Percentiles rank a stretch among this genome's conserved stretches.
Evolutionary conservation across 2,888 invertebrate species (phyloP).

Genomic region (Lissocephala sabroskyi): DNA sequence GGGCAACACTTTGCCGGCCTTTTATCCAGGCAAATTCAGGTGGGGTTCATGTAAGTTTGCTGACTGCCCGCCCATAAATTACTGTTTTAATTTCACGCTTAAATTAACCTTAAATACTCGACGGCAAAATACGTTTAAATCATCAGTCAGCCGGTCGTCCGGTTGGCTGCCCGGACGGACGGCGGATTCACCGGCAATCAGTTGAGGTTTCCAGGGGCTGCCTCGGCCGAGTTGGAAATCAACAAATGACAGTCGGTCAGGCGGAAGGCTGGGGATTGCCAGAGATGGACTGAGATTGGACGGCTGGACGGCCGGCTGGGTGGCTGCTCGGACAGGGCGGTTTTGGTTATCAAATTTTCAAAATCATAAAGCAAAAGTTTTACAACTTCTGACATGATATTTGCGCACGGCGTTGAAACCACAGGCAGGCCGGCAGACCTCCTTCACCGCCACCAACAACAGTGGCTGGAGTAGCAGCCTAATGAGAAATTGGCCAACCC

Average conservation of each 20-base stretch:
- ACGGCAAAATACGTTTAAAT: constrained; percentile 9
- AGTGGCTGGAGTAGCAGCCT: not conserved
- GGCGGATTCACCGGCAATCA: no score
- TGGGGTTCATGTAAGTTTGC: no score
- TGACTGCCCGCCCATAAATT: constrained; percentile 40
- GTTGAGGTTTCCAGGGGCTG: no score
- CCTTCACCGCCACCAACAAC: no score
- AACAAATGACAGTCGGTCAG: no score
- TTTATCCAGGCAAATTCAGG: no score
- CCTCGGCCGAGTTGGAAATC: no score
- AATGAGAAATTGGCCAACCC: constrained; percentile 13
- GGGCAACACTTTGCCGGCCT: no score
- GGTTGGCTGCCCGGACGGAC: not conserved
- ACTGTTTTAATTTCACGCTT: constrained; percentile 69
- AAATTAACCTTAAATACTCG: constrained; percentile 64
- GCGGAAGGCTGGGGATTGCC: no score
- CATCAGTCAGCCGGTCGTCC: not conserved
- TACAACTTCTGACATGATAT: constrained; percentile 56
- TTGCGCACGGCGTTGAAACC: constrained; percentile 17
- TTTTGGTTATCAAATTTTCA: constrained; percentile 50
- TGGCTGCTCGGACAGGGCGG: not conserved
- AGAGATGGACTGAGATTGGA: no score
- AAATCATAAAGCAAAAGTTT: constrained; percentile 58
- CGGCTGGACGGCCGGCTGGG: not conserved
- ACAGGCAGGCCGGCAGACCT: not conserved